Evolutionary conservation across 2,113 vertebrate species (phyloP).

Genomic region (Erinaceus europaeus): DNA sequence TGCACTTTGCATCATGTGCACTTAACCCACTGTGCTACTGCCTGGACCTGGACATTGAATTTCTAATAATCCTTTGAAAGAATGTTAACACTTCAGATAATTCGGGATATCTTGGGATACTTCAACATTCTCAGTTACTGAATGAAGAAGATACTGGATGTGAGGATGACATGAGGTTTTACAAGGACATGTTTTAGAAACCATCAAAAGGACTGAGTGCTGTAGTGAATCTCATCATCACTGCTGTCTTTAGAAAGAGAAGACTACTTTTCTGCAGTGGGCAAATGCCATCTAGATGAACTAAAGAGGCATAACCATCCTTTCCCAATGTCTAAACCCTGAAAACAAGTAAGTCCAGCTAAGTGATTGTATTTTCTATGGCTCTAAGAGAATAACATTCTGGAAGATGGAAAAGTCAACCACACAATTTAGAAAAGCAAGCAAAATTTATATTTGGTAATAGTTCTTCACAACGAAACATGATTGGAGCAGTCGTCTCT

Average conservation of each 20-base stretch:
- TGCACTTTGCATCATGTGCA: no score
- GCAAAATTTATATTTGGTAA: background rate
- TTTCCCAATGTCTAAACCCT: background rate
- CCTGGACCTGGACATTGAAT: background rate
- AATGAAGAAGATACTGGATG: background rate
- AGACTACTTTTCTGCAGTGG: background rate
- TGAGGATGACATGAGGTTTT: background rate
- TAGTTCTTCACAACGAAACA: background rate
- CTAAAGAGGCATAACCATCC: background rate
- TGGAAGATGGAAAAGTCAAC: background rate
- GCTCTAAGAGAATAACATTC: background rate
- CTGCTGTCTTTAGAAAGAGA: background rate
- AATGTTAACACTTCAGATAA: background rate
- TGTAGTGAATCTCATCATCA: background rate
- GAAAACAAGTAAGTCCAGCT: background rate
- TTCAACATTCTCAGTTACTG: background rate
- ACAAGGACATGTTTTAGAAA: background rate
- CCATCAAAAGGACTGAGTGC: accelerated
- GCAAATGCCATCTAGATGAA: background rate
- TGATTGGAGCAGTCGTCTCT: background rate
- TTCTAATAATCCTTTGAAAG: background rate
- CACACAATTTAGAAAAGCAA: background rate
- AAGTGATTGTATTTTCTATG: background rate
- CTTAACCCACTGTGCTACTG: no score
- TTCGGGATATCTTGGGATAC: background rate